Conservation (phyloP, 2,113 vertebrate genomes). For the Cyanoderma ruficeps region DNA sequence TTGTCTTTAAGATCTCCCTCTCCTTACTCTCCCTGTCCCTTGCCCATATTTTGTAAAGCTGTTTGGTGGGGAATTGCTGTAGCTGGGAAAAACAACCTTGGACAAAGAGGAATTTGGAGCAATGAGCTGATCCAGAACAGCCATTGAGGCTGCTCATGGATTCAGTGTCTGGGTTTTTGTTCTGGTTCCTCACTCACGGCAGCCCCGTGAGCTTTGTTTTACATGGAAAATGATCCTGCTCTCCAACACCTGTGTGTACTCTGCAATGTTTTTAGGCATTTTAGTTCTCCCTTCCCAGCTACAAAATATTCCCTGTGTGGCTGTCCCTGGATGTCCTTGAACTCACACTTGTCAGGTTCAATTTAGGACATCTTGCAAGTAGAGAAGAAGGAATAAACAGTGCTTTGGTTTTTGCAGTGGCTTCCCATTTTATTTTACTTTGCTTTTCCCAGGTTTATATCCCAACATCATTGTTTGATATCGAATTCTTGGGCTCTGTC, state of each 20-base stretch:
- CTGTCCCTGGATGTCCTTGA: neutral
- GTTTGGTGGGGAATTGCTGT: neutral
- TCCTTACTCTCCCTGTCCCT: neutral
- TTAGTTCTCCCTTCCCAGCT: neutral
- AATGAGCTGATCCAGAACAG: neutral
- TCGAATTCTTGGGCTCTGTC: neutral
- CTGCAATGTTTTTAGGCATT: neutral
- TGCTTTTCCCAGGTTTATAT: neutral
- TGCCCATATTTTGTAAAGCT: neutral
- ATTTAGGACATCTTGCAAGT: neutral
- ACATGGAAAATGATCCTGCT: neutral
- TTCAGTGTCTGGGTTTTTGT: neutral
- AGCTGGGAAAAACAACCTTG: neutral
- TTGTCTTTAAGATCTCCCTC: neutral
- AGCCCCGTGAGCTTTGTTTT: neutral
- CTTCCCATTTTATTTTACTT: slow-evolving; percentile 53
- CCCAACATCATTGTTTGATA: neutral
- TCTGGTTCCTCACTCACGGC: neutral
- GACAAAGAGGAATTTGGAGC: neutral
- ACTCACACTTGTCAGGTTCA: neutral
- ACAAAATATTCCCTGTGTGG: neutral
- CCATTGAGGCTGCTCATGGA: neutral
- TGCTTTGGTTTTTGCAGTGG: neutral
- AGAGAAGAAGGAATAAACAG: neutral
- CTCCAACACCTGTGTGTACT: neutral